These are phyloP conservation scores for Maniola jurtina DNA, from an alignment of 1,140 invertebrate genomes.

Conservation along the genomic window DNA sequence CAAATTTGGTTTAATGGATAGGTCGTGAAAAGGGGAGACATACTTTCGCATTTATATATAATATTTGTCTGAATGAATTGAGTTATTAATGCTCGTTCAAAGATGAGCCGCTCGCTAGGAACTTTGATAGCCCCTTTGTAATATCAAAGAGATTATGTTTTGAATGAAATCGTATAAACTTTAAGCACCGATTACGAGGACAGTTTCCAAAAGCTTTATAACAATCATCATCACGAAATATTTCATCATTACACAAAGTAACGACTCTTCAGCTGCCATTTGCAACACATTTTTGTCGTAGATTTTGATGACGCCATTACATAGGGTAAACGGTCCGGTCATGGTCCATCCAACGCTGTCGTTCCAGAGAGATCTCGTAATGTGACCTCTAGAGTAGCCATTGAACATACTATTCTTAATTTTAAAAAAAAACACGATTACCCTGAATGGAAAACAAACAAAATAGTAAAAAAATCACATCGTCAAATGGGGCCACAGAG, in stretches of 20 bases:
- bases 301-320: constrained; percentile 65
- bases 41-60: no score
- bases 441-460: no score
- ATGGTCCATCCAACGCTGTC: constrained; percentile 55
- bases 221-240: constrained; percentile 37
- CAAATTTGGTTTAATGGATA: no score
- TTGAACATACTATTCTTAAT: no score
- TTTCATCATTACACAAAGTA: constrained; percentile 44
- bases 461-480: no score
- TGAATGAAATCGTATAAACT: constrained; percentile 3
- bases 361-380: no score
- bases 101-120: no score
- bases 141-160: neutral
- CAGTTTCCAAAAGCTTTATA: neutral
- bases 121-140: neutral
- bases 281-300: constrained; percentile 69
- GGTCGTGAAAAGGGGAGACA: no score
- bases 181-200: neutral
- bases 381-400: no score
- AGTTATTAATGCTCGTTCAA: neutral
- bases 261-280: constrained; percentile 47
- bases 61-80: no score
- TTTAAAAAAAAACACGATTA: no score
- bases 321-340: constrained; percentile 57
- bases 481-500: no score